Evolutionary conservation across 2,888 invertebrate species (phyloP), one percentile per base, ranked within the genome.

Genomic region (Nysson spinosus): DNA sequence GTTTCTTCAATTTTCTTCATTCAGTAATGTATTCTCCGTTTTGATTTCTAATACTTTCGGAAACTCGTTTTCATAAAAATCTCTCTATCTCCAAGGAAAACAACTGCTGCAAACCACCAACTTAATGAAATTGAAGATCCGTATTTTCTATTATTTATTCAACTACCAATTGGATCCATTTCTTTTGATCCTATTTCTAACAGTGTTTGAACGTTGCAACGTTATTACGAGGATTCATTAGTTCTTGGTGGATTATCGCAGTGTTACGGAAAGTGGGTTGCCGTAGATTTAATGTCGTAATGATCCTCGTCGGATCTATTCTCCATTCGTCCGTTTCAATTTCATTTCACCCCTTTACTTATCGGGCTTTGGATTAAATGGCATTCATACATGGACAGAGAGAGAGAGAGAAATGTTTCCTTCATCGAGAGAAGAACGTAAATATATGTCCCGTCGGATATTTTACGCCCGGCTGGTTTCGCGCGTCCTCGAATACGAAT

Each of bases 401-500:
- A 30, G 4, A 12, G 4, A 5, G 9, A 35, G 35, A 1, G 20
- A 39, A 26, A 28, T 35, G 1, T 3, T 42, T 6, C 0, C 22
- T 6, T 12, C 26, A n/a, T n/a, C 12, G 22, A 4, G 35, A 11
- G 14, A 42, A 37, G 5, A 17, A 34, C 20, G 37, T 3, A 37
- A 37, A 12, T 17, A n/a, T 30, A 12, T 6, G n/a, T n/a, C n/a
- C 34, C 34, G 24, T 20, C 16, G 42, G 42, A 34, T 43, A 49
- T 39, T 60, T 44, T 37, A 32, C 50, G 60, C 6, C 37, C 26
- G 46, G n/a, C n/a, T n/a, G n/a, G n/a, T 42, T 19, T 22, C 5
- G 22, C 24, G 19, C 26, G 42, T 37, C 44, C 52, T 62, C 43
- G 34, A 46, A 46, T 64, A 61, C 47, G 54, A 61, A 64, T 72